These are phyloP conservation scores for Acronicta leporina DNA, from an alignment of 2,888 invertebrate species.

Conservation along the genomic window DNA sequence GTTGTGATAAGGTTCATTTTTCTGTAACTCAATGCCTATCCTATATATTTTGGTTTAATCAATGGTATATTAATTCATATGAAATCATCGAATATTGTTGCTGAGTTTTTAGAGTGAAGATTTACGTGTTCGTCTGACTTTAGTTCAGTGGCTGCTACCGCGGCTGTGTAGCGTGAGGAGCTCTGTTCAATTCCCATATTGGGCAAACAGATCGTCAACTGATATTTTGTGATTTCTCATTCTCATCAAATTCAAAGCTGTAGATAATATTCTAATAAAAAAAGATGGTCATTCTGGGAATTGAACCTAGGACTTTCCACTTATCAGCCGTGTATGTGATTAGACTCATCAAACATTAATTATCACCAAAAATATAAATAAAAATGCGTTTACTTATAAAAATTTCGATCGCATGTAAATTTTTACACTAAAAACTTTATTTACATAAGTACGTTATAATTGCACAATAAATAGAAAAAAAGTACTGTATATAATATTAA, in stretches of 20 bases:
- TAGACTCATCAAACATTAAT: background rate
- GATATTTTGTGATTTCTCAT: too few relatives aligned
- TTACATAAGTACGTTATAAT: slow-evolving; percentile 24
- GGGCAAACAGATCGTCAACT: too few relatives aligned
- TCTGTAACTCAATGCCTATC: background rate
- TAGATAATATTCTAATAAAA: too few relatives aligned
- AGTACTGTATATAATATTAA: slow-evolving; percentile 30
- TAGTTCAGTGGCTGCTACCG: too few relatives aligned
- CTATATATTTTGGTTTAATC: background rate
- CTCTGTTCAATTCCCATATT: too few relatives aligned
- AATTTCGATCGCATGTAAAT: slow-evolving; percentile 22
- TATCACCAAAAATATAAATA: background rate
- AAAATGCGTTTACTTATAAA: background rate
- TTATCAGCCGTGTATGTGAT: too few relatives aligned
- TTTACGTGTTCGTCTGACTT: slow-evolving; percentile 28
- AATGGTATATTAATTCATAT: slow-evolving; percentile 10
- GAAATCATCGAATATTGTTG: slow-evolving; percentile 30
- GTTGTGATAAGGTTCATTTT: background rate
- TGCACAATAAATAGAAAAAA: slow-evolving; percentile 48
- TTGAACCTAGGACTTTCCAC: too few relatives aligned
- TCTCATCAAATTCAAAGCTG: too few relatives aligned
- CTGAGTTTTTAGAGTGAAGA: slow-evolving; percentile 7
- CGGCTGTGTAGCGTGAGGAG: too few relatives aligned
- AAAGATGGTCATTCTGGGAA: too few relatives aligned
- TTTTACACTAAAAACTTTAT: slow-evolving; percentile 15